phyloP scores from a whole-genome alignment of 2,113 vertebrate species.

The Nannobrachium achirus region DNA sequence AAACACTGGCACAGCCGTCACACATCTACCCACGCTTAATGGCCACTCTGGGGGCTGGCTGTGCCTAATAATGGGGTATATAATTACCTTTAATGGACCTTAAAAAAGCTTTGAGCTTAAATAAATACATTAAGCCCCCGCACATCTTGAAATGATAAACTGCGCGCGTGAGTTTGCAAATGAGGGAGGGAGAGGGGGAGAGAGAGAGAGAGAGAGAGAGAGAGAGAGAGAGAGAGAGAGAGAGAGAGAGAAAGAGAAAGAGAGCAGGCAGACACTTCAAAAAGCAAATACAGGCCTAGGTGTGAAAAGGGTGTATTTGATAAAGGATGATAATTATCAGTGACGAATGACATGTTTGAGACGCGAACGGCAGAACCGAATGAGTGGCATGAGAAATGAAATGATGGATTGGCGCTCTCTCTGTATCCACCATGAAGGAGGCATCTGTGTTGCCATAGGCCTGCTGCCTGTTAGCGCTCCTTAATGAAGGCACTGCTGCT shows the following conservation, averaged over 20 bases:
- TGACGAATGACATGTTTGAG: too few relatives aligned
- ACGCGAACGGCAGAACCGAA: not conserved
- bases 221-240: not conserved
- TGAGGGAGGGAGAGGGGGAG: conserved; percentile 12
- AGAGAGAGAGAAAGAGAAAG: not conserved
- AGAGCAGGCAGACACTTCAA: not conserved
- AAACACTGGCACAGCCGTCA: conserved; percentile 52
- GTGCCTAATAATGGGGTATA: conserved; percentile 66
- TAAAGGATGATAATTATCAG: too few relatives aligned
- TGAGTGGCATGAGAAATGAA: not conserved
- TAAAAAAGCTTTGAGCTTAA: conserved; percentile 75
- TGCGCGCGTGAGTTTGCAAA: conserved; percentile 5
- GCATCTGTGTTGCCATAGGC: conserved; percentile 44
- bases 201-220: conserved; percentile 4
- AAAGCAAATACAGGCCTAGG: too few relatives aligned
- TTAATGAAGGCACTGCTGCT: conserved; percentile 27
- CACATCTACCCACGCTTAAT: conserved; percentile 65
- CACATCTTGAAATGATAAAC: conserved; percentile 78
- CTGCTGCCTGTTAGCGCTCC: not conserved
- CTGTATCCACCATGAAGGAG: conserved; percentile 22
- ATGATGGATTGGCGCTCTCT: not conserved
- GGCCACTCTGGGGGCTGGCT: conserved; percentile 60
- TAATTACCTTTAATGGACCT: conserved; percentile 77
- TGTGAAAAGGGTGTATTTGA: too few relatives aligned
- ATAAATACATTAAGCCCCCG: conserved; percentile 71